Base-by-base conservation (phyloP, 2,888 invertebrate genomes). In the Crepidodera aurea region DNA sequence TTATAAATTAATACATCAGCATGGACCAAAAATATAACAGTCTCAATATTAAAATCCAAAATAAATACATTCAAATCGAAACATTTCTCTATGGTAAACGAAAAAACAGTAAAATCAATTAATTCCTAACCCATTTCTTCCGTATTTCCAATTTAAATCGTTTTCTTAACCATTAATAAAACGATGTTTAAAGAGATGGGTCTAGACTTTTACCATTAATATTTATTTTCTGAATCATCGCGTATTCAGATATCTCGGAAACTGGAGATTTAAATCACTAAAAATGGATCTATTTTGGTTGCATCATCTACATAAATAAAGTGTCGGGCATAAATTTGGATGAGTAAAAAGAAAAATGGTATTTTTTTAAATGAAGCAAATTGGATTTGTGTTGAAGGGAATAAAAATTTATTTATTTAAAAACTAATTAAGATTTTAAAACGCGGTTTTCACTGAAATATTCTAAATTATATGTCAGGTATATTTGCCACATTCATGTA, bases 91-190 rank as follows among this genome's bases (percentile, higher is more conserved):
- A n/a, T n/a, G n/a, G n/a, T n/a, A n/a, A 16, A 8, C 44, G n/a
- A 19, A 22, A n/a, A 22, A 44, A 27, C 12, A 40, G 37, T 15
- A 27, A 25, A 37, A n/a, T 2, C 8, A 46, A 51, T 60, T 53
- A 50, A 57, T 64, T 64, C 56, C 54, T 59, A 61, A 61, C 61
- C 62, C 61, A 65, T 65, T 65, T 65, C 59, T 65, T 37, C 44
- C 32, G 10, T 32, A 64, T 65, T 56, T 59, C 51, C 57, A 65
- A 65, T 61, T 65, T 22, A 65, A 59, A 65, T 65, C 51, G 62
- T 42, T 65, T 65, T 65, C 59, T 54, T 58, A 60, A 62, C 58
- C 22, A 4, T 4, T 22, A 22, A 22, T 22, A 65, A 62, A 59
- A 55, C 65, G 22, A 6, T 22, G 32, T 44, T 16, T 53, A 34